Conservation (phyloP, 2,888 invertebrate species). For the Polydrusus tereticollis region DNA sequence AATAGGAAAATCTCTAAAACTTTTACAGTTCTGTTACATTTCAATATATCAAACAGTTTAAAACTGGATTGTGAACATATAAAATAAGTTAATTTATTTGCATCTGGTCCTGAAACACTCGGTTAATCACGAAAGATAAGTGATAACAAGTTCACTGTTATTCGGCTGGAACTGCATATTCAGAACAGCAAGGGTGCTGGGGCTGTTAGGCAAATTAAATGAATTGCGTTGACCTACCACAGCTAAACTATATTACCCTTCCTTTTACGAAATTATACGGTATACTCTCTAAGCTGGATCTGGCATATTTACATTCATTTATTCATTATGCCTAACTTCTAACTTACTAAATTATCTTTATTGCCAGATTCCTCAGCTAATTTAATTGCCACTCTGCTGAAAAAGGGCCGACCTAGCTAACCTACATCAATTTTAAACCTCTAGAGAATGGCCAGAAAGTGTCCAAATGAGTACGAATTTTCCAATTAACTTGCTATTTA, state of each 20-base stretch:
- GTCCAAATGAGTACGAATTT: background rate
- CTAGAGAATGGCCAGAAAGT: background rate
- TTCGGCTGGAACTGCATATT: slow-evolving; percentile 21
- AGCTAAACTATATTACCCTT: slow-evolving; percentile 14
- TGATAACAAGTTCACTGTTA: slow-evolving; percentile 18
- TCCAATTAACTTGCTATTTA: background rate
- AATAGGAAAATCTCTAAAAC: no score
- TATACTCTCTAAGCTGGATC: slow-evolving; percentile 6
- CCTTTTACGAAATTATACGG: slow-evolving; percentile 13
- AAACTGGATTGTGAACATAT: background rate
- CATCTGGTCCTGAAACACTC: slow-evolving; percentile 4
- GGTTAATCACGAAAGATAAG: background rate
- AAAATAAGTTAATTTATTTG: slow-evolving; percentile 12
- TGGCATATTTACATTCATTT: slow-evolving; percentile 18
- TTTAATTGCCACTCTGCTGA: slow-evolving; percentile 17
- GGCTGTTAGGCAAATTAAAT: slow-evolving; percentile 17
- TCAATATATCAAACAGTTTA: no score
- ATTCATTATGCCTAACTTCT: slow-evolving; percentile 26
- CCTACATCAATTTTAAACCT: slow-evolving; percentile 10
- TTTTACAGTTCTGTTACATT: no score
- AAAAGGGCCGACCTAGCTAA: slow-evolving; percentile 11
- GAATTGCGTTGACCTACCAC: slow-evolving; percentile 19
- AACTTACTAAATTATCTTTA: slow-evolving; percentile 26
- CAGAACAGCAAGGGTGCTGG: slow-evolving; percentile 22
- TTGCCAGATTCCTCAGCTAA: slow-evolving; percentile 21